Evolutionary conservation across 2,888 invertebrate genomes (phyloP).

Genomic region (Tenthredo scrophulariae): DNA sequence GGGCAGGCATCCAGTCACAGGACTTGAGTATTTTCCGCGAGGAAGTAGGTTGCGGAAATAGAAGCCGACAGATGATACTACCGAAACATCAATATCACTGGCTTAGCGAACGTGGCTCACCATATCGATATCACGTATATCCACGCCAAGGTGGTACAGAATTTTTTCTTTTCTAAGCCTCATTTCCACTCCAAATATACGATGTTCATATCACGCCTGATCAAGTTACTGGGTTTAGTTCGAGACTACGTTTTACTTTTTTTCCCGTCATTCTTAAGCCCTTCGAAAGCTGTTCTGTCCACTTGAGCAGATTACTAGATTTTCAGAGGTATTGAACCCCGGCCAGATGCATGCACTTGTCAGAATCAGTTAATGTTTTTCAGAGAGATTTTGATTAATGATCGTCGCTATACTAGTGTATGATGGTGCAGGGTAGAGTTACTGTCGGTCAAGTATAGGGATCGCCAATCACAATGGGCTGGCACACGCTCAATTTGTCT

Average conservation of each 20-base stretch:
- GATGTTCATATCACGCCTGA: neutral
- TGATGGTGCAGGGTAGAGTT: neutral
- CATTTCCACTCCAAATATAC: neutral
- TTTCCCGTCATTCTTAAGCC: neutral
- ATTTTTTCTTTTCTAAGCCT: neutral
- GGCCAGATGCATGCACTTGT: conserved; percentile 36
- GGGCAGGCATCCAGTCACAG: neutral
- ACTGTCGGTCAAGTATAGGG: conserved; percentile 47
- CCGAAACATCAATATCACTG: conserved; percentile 42
- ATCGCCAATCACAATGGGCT: conserved; percentile 34
- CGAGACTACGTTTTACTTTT: neutral
- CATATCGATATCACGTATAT: neutral
- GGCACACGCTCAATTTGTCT: conserved; percentile 51
- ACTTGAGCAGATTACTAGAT: neutral
- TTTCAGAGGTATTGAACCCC: neutral
- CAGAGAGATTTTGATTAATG: conserved; percentile 49
- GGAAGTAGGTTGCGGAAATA: conserved; percentile 30
- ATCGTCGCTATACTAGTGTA: neutral
- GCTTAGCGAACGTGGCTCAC: neutral
- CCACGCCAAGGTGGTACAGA: neutral
- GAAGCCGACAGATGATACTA: conserved; percentile 30
- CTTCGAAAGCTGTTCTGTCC: neutral
- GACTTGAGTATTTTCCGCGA: conserved; percentile 11
- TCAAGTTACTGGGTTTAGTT: neutral
- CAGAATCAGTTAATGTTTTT: conserved; percentile 52